These are phyloP conservation scores for Odontamblyopus rebecca DNA, from an alignment of 2,797 vertebrate species.

Conservation along the genomic window DNA sequence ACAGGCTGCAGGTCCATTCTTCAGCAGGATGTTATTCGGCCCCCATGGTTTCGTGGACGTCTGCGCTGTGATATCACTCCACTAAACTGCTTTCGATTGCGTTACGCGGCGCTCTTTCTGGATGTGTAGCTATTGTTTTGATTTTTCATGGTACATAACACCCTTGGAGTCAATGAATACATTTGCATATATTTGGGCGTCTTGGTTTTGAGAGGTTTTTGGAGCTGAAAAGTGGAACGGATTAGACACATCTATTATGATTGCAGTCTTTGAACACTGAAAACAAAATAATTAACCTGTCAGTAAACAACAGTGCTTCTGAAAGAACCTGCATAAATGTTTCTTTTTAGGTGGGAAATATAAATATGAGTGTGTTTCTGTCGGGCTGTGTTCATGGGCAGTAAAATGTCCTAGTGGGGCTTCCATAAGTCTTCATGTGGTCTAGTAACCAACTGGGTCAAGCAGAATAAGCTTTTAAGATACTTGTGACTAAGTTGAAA, in stretches of 20 bases:
- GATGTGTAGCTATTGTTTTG: conserved; percentile 8
- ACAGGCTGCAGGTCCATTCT: conserved; percentile 32
- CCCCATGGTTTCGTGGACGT: conserved; percentile 13
- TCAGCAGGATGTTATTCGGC: conserved; percentile 23
- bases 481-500: background rate
- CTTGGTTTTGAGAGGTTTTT: background rate
- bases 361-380: no score
- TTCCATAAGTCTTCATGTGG: background rate
- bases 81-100: conserved; percentile 26
- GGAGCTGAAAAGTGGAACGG: background rate
- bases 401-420: background rate
- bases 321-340: background rate
- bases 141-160: conserved; percentile 9
- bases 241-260: conserved; percentile 1
- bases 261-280: background rate
- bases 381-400: no score
- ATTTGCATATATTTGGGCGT: conserved; percentile 13
- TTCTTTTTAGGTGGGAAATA: no score
- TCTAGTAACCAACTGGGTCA: background rate
- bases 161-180: conserved; percentile 10
- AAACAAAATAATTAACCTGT: background rate
- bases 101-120: conserved; percentile 18
- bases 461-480: background rate
- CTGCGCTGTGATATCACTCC: conserved; percentile 26
- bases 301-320: background rate